A percentile compares a stretch with the other conserved stretches of the same genome.
Conservation (phyloP, 2,888 invertebrate species). For the Cryptophagus acutangulus region DNA sequence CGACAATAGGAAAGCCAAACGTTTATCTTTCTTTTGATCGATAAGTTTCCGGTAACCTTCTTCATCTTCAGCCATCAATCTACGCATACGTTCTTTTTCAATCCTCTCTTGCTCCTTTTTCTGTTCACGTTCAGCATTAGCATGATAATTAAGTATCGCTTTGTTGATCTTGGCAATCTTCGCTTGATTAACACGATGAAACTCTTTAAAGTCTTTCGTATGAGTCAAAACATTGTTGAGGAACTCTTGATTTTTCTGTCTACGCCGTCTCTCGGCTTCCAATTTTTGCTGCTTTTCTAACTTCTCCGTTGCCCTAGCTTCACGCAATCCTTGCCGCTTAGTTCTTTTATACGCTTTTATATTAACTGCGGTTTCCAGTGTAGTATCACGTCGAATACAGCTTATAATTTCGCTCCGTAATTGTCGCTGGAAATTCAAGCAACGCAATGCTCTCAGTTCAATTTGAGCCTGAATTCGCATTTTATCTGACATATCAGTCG, state of each 20-base stretch:
- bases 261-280: slow-evolving; percentile 92
- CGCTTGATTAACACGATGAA: slow-evolving; percentile 83
- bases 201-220: slow-evolving; percentile 97
- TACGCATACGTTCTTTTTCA: slow-evolving; percentile 98
- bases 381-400: slow-evolving; percentile 91
- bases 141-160: slow-evolving; percentile 94
- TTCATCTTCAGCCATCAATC: slow-evolving; percentile 99
- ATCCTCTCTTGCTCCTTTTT: slow-evolving; percentile 99
- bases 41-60: slow-evolving; percentile 98
- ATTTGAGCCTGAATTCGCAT: slow-evolving; percentile 90
- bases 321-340: slow-evolving; percentile 83
- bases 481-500: slow-evolving; percentile 88
- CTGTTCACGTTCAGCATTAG: slow-evolving; percentile 97
- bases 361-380: slow-evolving; percentile 94
- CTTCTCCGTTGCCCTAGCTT: slow-evolving; percentile 97
- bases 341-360: slow-evolving; percentile 96
- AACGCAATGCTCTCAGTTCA: slow-evolving; percentile 86
- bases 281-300: slow-evolving; percentile 98
- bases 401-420: slow-evolving; percentile 78
- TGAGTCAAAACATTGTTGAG: slow-evolving; percentile 92
- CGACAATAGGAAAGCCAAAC: slow-evolving; percentile 91
- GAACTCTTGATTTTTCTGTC: slow-evolving; percentile 98
- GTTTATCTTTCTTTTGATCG: slow-evolving; percentile 99
- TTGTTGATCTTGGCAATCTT: slow-evolving; percentile 90
- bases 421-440: slow-evolving; percentile 94